Evolutionary conservation across 2,113 vertebrate genomes (phyloP), one percentile per base, ranked within the genome.

Genomic region (Spea multiplicata): DNA sequence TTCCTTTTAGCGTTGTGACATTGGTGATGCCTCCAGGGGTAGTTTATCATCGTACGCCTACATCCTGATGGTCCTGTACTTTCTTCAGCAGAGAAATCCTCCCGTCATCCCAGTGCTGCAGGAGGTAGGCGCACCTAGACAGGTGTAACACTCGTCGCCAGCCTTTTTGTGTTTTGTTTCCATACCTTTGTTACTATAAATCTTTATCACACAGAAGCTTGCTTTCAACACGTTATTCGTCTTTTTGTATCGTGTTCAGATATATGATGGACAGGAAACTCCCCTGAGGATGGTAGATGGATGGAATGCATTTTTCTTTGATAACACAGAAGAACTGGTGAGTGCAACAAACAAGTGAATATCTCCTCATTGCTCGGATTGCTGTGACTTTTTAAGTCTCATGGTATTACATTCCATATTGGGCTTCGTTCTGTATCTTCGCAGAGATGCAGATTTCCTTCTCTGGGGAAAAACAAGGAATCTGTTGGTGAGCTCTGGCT

Each of bases 21-120:
- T 99, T 49, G 97, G 97, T 0, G 97, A 99, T 68, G 97, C 97
- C 4, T 99, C 97, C 81, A 94, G 97, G 83, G 97, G 97, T 82
- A 99, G 97, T 82, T 93, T 99, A n/a, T 99, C 97, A 2, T 99
- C 97, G 0, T 99, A 99, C 59, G 97, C 97, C 13, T 99, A 99
- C 87, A 98, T 98, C 84, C 95, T 99, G 81, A 99, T 99, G 97
- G 97, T 99, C 87, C 91, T 99, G 76, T 99, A 99, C 90, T 99
- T 97, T 82, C 92, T 99, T 57, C 97, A 99, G 89, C 97, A 99
- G 89, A 93, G 96, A 84, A 92, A 96, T 76, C 96, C 97, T 49
- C 96, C 97, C 0, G 96, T 99, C 83, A 96, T 99, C 59, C 97
- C 97, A 14, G 95, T 99, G 83, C 91, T 99, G 64, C 97, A 99